Percentiles rank a stretch among this genome's conserved stretches.
These are phyloP conservation scores for Peromyscus attwateri DNA, from an alignment of 2,797 vertebrate genomes.

Conservation along the genomic window DNA sequence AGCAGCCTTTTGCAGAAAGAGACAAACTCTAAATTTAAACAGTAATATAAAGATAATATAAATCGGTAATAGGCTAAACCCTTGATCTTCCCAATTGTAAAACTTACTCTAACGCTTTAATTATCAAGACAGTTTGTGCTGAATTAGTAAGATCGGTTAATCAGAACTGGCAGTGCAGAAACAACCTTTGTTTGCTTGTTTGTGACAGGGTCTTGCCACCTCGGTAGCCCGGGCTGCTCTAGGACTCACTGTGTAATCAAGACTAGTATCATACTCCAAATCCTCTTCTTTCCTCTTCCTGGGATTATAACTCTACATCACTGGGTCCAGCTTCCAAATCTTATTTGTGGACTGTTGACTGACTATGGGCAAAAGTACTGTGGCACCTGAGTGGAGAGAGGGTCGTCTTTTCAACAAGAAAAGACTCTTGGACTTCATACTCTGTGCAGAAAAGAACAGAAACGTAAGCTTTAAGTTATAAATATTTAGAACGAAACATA, in stretches of 20 bases:
- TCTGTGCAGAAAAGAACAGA: neutral
- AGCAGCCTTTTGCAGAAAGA: neutral
- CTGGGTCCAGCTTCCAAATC: neutral
- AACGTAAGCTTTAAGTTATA: neutral
- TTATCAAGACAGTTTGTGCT: neutral
- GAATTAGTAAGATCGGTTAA: neutral
- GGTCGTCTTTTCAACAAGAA: neutral
- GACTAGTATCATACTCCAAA: no score
- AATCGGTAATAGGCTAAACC: neutral
- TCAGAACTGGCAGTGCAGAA: neutral
- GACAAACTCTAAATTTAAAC: neutral
- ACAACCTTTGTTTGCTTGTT: neutral
- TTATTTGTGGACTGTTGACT: neutral
- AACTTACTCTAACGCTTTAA: conserved; percentile 3
- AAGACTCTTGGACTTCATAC: neutral
- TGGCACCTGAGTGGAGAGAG: neutral
- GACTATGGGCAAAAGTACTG: neutral
- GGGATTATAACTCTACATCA: neutral
- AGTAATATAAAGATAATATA: neutral
- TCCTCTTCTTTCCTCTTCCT: neutral
- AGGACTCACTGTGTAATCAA: neutral
- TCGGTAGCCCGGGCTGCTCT: neutral
- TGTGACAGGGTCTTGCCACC: neutral
- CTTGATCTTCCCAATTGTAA: neutral
- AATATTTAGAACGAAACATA: neutral